Evolutionary conservation across 2,888 invertebrate species (phyloP), one percentile per base, ranked within the genome.

Genomic region (Eudemis profundana): DNA sequence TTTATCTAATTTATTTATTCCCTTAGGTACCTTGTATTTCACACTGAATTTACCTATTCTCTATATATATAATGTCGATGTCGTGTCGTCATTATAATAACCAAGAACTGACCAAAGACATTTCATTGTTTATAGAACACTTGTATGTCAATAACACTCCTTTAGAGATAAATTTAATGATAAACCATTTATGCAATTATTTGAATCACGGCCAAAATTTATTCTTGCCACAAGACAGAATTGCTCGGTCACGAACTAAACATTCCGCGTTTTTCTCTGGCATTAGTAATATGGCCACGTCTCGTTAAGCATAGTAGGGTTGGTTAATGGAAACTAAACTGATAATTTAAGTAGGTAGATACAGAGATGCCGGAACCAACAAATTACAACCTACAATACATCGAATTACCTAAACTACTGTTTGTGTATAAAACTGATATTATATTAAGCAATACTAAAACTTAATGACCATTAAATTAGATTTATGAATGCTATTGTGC

Each of bases 401-500:
- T 38, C 10, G n/a, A 44, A 44, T 19, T 27, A n/a, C 33, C 8
- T 1, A 3, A 10, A 50, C 12, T 17, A 14, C 15, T 33, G 19
- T 57, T 57, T 29, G 38, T 27, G 40, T 54, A 54, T 54, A 54
- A 4, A 54, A 57, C 19, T 23, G 5, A 29, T 44, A n/a, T n/a
- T n/a, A 40, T 1, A 44, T 62, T 8, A 46, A 29, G 59, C 19
- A 40, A 65, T 40, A 38, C 19, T 59, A 46, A 38, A 65, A 38
- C 14, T 49, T 47, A 65, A 60, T 29, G 66, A 59, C 66, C 68
- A 70, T 69, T 67, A 73, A 46, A 66, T 61, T 54, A 57, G 61
- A 54, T 62, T 69, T 46, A 62, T 71, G 72, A 74, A 75, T 72
- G 71, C 57, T 60, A 63, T 67, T 69, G 56, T 40, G 44, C 69